Evolutionary conservation across 2,888 invertebrate species (phyloP), one percentile per base, ranked within the genome.

Genomic region (Cosmopolites sordidus): DNA sequence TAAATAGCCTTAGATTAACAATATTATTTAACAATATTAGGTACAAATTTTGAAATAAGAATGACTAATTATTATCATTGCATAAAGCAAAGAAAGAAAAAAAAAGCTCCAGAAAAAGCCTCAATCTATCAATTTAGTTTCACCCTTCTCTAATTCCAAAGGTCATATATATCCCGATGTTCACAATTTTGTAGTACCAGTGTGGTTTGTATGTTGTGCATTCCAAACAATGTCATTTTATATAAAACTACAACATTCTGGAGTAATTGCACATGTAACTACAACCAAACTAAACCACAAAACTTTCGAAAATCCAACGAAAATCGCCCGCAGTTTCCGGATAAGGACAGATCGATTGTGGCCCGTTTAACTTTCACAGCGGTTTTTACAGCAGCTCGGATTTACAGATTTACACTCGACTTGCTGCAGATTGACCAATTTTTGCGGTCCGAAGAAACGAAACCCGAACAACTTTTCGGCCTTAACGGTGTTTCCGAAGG

Each of bases 391-490:
- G 47, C 47, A 15, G 45, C 49, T 37, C 52, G 53, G 56, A 56
- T 56, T 56, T 56, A 56, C 56, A 56, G 56, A 45, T 56, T 56
- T 56, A 53, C 56, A 53, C 49, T 53, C 41, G 56, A 51, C 52
- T 41, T 45, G 18, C 46, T 40, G 39, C 53, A 49, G 56, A 56
- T 56, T 56, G 56, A 56, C 56, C 56, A 56, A 56, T 56, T 56
- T 56, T 47, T 56, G 43, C 48, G 56, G 51, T 48, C 51, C 51
- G 56, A 56, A 40, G 44, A 51, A 48, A 56, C 56, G 37, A 48
- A 33, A 33, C 33, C 33, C 33, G 33, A 33, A 12, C 33, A 51
- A 56, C 56, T 56, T 56, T 56, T 56, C 33, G 33, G 33, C 12
- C 51, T 56, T 56, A 56, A 56, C 51, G 48, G 51, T 51, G 51